These are phyloP conservation scores for Brachionichthys hirsutus DNA, from an alignment of 2,113 vertebrate genomes.

Conservation along the genomic window DNA sequence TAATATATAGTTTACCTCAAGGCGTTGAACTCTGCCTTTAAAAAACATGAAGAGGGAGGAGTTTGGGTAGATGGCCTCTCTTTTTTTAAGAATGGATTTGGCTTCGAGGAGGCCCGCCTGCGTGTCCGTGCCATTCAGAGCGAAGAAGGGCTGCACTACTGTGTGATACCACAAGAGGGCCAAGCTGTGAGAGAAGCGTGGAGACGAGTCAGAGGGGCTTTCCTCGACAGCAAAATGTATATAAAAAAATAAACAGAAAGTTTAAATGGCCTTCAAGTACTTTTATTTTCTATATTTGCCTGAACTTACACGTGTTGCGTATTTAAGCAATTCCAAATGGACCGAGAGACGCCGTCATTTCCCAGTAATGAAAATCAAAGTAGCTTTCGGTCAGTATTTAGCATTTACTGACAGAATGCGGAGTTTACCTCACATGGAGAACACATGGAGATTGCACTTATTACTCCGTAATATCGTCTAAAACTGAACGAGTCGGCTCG, in stretches of 20 bases:
- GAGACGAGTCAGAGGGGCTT: not conserved
- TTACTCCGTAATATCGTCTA: not conserved
- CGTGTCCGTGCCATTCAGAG: constrained; percentile 88
- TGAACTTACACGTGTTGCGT: too few relatives aligned
- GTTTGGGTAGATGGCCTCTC: constrained; percentile 90
- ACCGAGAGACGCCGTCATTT: not conserved
- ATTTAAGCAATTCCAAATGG: not conserved
- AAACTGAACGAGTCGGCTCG: not conserved
- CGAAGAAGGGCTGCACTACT: constrained; percentile 94
- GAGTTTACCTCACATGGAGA: too few relatives aligned
- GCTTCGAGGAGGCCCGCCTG: constrained; percentile 88
- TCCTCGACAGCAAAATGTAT: not conserved
- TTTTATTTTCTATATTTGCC: not conserved
- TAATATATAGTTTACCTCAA: constrained; percentile 80
- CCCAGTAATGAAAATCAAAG: not conserved
- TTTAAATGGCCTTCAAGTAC: not conserved
- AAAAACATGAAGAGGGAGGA: constrained; percentile 97
- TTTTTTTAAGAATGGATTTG: constrained; percentile 88
- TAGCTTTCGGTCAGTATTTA: not conserved
- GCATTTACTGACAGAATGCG: not conserved
- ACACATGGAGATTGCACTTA: not conserved
- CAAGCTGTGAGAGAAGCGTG: constrained; percentile 73
- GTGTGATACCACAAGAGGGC: constrained; percentile 95
- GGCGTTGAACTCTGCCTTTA: constrained; percentile 92
- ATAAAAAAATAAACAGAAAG: too few relatives aligned